These are phyloP conservation scores for Glyptemys insculpta DNA, from an alignment of 2,797 vertebrate genomes.

Conservation along the genomic window DNA sequence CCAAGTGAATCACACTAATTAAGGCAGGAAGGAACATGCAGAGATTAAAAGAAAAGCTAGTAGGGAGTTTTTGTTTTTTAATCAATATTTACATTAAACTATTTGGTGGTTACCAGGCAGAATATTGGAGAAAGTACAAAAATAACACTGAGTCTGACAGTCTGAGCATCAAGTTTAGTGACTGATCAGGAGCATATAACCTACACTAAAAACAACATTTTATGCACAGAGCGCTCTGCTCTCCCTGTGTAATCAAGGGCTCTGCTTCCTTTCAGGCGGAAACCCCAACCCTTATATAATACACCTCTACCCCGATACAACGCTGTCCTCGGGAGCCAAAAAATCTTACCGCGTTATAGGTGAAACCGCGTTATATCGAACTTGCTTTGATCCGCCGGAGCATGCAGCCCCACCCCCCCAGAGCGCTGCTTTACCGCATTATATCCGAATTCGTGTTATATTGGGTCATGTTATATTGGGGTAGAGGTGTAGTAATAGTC, in stretches of 20 bases:
- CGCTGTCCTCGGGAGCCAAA: too few species aligned
- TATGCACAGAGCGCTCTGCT: neutral
- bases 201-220: neutral
- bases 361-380: too few species aligned
- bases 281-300: neutral
- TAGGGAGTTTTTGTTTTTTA: neutral
- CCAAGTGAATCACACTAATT: constrained; percentile 30
- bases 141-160: neutral
- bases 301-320: too few species aligned
- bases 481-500: neutral
- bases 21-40: neutral
- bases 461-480: too few species aligned
- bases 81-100: neutral
- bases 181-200: neutral
- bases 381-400: too few species aligned
- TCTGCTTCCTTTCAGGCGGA: neutral
- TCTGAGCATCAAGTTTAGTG: neutral
- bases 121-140: neutral
- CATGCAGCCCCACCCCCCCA: too few species aligned
- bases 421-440: too few species aligned
- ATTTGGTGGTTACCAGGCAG: neutral
- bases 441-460: too few species aligned
- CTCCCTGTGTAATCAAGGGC: neutral
- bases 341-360: too few species aligned
- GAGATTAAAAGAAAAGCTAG: neutral